A percentile compares a stretch with the other conserved stretches of the same genome.
Evolutionary conservation across 2,797 vertebrate genomes (phyloP).

Genomic region (Champsocephalus gunnari): DNA sequence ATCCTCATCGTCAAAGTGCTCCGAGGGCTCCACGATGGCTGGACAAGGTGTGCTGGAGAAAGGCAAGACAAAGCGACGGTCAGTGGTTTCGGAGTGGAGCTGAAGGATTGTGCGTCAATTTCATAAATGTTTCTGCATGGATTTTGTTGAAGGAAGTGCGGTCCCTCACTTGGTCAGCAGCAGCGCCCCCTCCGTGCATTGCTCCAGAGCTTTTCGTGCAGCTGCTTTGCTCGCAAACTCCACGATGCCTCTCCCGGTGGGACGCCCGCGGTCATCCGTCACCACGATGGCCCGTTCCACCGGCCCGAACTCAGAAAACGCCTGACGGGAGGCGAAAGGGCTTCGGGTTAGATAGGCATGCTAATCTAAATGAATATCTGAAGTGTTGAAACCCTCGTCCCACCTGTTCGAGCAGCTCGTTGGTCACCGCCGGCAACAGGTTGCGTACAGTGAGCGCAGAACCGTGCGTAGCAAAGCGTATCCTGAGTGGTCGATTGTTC

Average conservation of each 20-base stretch:
- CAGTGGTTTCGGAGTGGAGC: too few species aligned
- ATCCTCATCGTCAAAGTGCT: slow-evolving; percentile 96
- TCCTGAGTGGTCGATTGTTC: slow-evolving; percentile 92
- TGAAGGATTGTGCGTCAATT: too few species aligned
- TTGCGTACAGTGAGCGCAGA: slow-evolving; percentile 94
- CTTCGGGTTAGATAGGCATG: background rate
- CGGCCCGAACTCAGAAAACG: slow-evolving; percentile 94
- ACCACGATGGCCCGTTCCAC: slow-evolving; percentile 95
- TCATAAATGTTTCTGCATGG: too few species aligned
- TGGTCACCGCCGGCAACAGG: slow-evolving; percentile 94
- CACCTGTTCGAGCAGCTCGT: slow-evolving; percentile 95
- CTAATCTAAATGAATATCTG: background rate
- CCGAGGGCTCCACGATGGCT: slow-evolving; percentile 95
- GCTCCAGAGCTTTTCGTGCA: slow-evolving; percentile 95
- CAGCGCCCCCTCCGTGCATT: slow-evolving; percentile 94
- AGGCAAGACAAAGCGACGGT: background rate
- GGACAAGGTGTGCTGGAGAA: slow-evolving; percentile 92
- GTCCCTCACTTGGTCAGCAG: slow-evolving; percentile 94
- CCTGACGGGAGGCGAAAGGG: slow-evolving; percentile 49
- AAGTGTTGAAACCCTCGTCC: too few species aligned
- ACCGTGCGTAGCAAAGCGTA: slow-evolving; percentile 95
- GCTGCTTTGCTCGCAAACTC: slow-evolving; percentile 95
- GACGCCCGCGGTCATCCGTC: slow-evolving; percentile 94
- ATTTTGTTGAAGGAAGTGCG: too few species aligned
- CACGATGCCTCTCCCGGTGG: slow-evolving; percentile 94